Evolutionary conservation across 2,888 invertebrate species (phyloP).

Genomic region (Imbricaverruca yamaguchii): DNA sequence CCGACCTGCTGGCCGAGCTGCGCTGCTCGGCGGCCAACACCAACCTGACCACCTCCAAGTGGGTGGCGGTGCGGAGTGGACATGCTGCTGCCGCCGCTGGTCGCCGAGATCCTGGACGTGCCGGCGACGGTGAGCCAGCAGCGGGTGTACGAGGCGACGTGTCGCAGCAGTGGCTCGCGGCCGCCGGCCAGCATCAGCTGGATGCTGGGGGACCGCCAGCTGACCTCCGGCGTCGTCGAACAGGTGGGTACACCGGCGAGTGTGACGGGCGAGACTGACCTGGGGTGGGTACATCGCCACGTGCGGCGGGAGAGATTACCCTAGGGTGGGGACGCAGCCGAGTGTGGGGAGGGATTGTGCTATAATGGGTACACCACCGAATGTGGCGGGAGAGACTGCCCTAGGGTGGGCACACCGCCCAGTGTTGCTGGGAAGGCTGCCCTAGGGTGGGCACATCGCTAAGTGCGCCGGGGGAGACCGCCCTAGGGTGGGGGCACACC

Average conservation of each 20-base stretch:
- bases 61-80: constrained; percentile 59
- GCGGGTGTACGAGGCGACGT: background rate
- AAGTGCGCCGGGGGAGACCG: no score
- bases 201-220: constrained; percentile 18
- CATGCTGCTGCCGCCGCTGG: constrained; percentile 40
- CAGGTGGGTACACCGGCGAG: background rate
- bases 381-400: no score
- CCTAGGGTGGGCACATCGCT: no score
- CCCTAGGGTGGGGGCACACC: no score
- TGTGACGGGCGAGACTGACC: no score
- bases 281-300: no score
- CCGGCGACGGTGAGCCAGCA: background rate
- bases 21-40: constrained; percentile 66
- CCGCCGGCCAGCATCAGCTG: constrained; percentile 26
- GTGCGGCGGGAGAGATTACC: no score
- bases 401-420: no score
- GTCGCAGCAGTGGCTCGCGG: constrained; percentile 24
- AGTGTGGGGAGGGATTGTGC: no score
- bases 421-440: no score
- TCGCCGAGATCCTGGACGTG: background rate
- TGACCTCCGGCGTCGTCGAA: constrained; percentile 4
- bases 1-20: constrained; percentile 57
- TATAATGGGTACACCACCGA: no score
- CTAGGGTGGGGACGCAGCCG: no score
- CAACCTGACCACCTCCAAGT: constrained; percentile 56